phyloP scores from a whole-genome alignment of 2,888 invertebrate species.

The Sinhomidia bicolor region DNA sequence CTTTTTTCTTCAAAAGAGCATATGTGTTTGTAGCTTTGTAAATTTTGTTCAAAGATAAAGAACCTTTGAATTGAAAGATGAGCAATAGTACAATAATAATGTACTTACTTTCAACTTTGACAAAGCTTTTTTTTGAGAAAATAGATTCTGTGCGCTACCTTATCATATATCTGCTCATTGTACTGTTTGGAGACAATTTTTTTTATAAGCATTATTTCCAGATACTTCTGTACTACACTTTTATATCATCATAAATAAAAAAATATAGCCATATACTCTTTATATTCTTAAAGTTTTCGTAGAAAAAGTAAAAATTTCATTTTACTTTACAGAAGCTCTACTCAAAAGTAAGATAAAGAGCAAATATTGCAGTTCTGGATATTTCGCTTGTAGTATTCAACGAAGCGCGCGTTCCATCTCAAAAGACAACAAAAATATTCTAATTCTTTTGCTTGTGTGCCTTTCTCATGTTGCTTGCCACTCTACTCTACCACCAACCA shows the following conservation, averaged over 20 bases:
- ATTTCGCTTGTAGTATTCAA: constrained; percentile 30
- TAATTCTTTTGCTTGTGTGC: constrained; percentile 50
- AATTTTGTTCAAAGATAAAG: constrained; percentile 20
- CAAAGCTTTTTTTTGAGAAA: not conserved
- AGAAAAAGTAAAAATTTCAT: constrained; percentile 9
- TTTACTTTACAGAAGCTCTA: not conserved
- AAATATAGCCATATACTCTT: not conserved
- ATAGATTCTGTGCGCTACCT: not conserved
- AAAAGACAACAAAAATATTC: constrained; percentile 51
- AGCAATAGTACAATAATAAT: not conserved
- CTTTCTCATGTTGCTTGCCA: constrained; percentile 30
- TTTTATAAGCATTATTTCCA: not conserved
- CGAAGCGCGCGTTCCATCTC: not conserved
- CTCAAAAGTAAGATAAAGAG: not conserved
- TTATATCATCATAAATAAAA: not conserved
- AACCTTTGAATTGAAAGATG: constrained; percentile 10
- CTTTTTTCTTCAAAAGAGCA: constrained; percentile 43
- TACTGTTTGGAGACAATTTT: not conserved
- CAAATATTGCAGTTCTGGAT: constrained; percentile 23
- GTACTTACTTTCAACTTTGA: not conserved
- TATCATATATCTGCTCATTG: not conserved
- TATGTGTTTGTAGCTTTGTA: not conserved
- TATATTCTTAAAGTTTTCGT: not conserved
- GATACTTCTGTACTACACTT: not conserved
- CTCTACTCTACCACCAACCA: too few relatives aligned